These are phyloP conservation scores for Byasa hedistus DNA, from an alignment of 2,888 invertebrate genomes.

Conservation along the genomic window DNA sequence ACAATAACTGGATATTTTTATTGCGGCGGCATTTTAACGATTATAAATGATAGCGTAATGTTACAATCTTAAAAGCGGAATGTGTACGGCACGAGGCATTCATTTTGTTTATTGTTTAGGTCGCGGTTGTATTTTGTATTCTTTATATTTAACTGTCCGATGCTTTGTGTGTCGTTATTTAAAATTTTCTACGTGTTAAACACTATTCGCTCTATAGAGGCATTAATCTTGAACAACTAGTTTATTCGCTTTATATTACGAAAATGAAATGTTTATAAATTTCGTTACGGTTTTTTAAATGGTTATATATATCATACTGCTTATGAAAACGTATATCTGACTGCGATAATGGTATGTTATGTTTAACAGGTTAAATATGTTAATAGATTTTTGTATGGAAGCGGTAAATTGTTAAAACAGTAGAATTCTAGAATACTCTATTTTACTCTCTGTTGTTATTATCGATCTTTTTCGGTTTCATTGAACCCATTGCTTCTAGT, in stretches of 20 bases:
- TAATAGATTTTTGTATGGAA: not conserved
- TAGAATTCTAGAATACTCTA: not conserved
- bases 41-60: constrained; percentile 60
- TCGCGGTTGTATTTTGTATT: constrained; percentile 24
- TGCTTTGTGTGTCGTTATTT: constrained; percentile 22
- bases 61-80: constrained; percentile 40
- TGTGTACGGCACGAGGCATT: constrained; percentile 33
- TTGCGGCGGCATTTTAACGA: constrained; percentile 66
- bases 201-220: constrained; percentile 9
- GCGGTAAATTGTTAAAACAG: not conserved
- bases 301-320: not conserved
- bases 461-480: too few species aligned
- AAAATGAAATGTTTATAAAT: constrained; percentile 10
- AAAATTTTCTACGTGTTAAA: constrained; percentile 20
- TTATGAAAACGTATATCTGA: not conserved
- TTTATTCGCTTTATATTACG: constrained; percentile 22
- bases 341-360: not conserved
- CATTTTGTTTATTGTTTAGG: constrained; percentile 39
- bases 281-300: constrained; percentile 15
- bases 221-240: constrained; percentile 22
- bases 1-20: constrained; percentile 73
- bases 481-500: too few species aligned
- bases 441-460: too few species aligned
- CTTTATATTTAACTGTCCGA: constrained; percentile 27
- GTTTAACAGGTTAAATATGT: not conserved